Evolutionary conservation across 2,888 invertebrate species (phyloP), one percentile per base, ranked within the genome.

Genomic region (Pristionchus exspectatus): DNA sequence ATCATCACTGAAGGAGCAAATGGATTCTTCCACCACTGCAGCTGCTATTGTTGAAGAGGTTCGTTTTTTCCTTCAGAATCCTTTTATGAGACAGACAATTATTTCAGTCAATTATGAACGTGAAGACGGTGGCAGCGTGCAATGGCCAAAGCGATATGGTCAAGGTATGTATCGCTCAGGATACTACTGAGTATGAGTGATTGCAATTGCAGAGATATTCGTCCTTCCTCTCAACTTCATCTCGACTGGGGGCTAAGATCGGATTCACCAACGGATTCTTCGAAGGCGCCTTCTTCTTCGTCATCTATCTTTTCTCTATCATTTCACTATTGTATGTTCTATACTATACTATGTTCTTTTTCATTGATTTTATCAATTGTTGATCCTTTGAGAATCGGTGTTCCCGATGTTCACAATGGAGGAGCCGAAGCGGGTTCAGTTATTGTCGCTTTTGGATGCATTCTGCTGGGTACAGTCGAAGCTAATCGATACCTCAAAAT

Each of bases 141-240:
- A 93, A 93, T 86, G 93, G 92, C 21, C 92, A 93, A 66, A 54
- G 90, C 5, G 90, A 90, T 69, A 92, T 93, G 91, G 91, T 92
- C 38, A 81, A 90, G 89, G 92, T 92, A 44, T 21, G 81, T 27
- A 24, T 72, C 18, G 33, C 1, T 72, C 66, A 1, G 0, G 69
- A n/a, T 72, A 30, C 72, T 30, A 3, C 21, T 72, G 24, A 27
- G 4, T 24, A 69, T 69, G 27, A 4, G 27, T 24, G 12, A 69
- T n/a, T 21, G 2, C 14, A 18, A 74, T 81, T 81, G 24, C 27
- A 81, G 81, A 54, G 81, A 9, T 81, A 81, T n/a, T 50, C 81
- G 16, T 50, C 81, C 9, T 81, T 27, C 27, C 81, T 81, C n/a
- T 81, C 81, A 0, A 81, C 27, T 21, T 50, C 50, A n/a, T 44